Base-by-base conservation (phyloP, 2,797 vertebrate species). In the Limosa lapponica region DNA sequence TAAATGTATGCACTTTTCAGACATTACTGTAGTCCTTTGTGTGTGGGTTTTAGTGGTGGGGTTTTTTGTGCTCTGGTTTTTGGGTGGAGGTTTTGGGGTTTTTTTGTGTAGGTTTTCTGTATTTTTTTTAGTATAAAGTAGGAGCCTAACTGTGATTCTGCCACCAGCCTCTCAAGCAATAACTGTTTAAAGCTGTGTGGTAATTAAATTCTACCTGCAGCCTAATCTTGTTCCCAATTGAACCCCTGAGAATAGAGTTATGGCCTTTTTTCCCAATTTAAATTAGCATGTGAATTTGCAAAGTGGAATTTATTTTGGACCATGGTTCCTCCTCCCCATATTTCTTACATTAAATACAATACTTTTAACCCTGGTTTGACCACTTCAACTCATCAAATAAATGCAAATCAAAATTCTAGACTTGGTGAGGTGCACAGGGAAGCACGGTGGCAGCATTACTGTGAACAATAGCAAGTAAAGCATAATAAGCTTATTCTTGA, bases 171-270 rank as follows among this genome's bases (percentile, higher is more conserved):
- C 90, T 90, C 69, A 72, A 71, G 77, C 37, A 84, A 34, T 73
- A 88, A 49, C 48, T 6, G 1, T 75, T 88, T 79, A 82, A 80
- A 91, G 23, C 16, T 4, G 15, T 6, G 48, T 34, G 12, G 51
- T 82, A 93, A 91, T 93, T 96, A 91, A 90, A 54, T 80, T 87
- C 52, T 89, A 84, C 91, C 79, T 90, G 66, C 51, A 92, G 51
- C 54, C 82, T 20, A 54, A 2, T 43, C 43, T 92, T 48, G 23
- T 48, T 90, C 75, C 20, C 58, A 80, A 3, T 0, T 43, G 58
- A 74, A 55, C 54, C 36, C 39, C 7, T 24, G 65, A 87, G 79
- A 78, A 51, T 10, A 75, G 25, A 36, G 37, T 82, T 87, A 90
- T 51, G 48, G 36, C 3, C 4, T 71, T 49, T 65, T 55, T 4